Evolutionary conservation across 2,113 vertebrate genomes (phyloP), one percentile per base, ranked within the genome.

Genomic region (Seriola dumerili): DNA sequence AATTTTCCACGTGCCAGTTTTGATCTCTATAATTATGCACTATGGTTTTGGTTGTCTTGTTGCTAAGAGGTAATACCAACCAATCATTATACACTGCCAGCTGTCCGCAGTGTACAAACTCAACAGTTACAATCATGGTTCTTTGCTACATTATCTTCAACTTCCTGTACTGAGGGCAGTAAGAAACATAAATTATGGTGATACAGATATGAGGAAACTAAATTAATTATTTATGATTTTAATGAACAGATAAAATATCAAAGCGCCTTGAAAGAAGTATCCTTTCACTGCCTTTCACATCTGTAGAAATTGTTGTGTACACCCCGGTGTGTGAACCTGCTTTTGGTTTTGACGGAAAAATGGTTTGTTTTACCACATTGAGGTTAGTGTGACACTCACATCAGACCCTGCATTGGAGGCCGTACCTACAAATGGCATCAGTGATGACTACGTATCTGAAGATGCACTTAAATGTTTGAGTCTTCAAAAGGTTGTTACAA

Each of bases 331-430:
- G 17, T 62, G 17, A 64, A 21, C 23, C 9, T 69, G 23, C 17
- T 29, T 59, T 8, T 46, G 46, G 25, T 77, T 78, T 59, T 23
- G 52, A 61, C 14, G 67, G 34, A 2, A 25, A 23, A 52, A 34
- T 4, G 42, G 61, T 62, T 72, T 17, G 19, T n/a, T 5, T 40
- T 12, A 79, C 79, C 48, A 55, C 48, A 76, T 64, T 65, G 21
- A 64, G 76, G 55, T 80, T 48, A 86, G 17, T 70, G 59, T 61
- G 36, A 25, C 74, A 72, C 16, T n/a, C 58, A 8, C 8, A 59
- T 76, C 38, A 12, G 1, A 57, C 21, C 2, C 9, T 34, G 5
- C 34, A 36, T 6, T 36, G 34, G 6, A 36, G 34, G 34, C 34
- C 6, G 34, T 6, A 36, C 6, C 34, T 29, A 29, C 2, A 29